These are phyloP conservation scores for Neotoma lepida DNA, from an alignment of 2,113 vertebrate species.

Conservation along the genomic window DNA sequence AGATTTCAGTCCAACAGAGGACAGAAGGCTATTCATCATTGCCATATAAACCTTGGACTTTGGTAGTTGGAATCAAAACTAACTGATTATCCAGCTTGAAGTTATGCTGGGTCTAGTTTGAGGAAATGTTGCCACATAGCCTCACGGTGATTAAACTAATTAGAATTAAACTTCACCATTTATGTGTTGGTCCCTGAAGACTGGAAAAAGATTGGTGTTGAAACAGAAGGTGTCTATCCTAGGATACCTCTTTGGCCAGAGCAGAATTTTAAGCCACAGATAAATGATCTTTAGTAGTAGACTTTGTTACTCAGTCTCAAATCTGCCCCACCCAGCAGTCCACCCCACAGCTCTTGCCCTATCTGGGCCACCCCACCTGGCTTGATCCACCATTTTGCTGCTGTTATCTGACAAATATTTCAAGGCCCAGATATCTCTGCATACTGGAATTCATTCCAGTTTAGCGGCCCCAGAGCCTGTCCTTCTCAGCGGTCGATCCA, in stretches of 20 bases:
- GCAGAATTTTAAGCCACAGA: not conserved
- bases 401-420: not conserved
- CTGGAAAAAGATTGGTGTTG: not conserved
- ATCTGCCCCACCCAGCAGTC: not conserved
- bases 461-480: constrained; percentile 8
- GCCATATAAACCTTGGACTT: constrained; percentile 10
- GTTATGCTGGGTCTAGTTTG: not conserved
- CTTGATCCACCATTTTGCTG: not conserved
- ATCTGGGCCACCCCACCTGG: not conserved
- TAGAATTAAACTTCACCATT: constrained; percentile 44
- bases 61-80: not conserved
- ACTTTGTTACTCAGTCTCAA: not conserved
- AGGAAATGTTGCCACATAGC: not conserved
- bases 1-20: constrained; percentile 5
- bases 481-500: not conserved
- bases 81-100: not conserved
- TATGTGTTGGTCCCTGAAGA: not conserved
- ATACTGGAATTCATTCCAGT: constrained; percentile 7
- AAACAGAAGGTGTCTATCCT: not conserved
- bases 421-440: not conserved
- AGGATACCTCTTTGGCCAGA: not conserved
- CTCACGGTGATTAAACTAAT: not conserved
- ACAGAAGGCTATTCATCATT: not conserved
- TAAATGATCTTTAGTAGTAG: not conserved
- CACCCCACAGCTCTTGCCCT: not conserved